phyloP scores from a whole-genome alignment of 2,888 invertebrate genomes.

The Tuberolachnus salignus region DNA sequence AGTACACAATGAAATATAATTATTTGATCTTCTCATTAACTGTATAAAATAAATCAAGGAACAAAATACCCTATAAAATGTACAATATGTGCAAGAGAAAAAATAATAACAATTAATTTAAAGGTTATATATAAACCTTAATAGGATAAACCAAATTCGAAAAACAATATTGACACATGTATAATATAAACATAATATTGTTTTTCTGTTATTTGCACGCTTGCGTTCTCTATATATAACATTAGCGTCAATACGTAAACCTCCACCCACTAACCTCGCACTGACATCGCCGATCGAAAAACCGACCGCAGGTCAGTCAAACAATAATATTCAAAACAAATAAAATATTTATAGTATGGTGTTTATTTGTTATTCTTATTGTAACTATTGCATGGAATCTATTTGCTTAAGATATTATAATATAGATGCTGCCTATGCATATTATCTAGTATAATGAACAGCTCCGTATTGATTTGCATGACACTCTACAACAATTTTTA shows the following conservation, averaged over 20 bases:
- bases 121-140: not conserved
- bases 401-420: not conserved
- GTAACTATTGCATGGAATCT: constrained; percentile 1
- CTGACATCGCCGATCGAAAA: constrained; percentile 60
- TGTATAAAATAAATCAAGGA: not conserved
- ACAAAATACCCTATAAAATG: not conserved
- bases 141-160: constrained; percentile 1
- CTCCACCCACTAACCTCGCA: constrained; percentile 61
- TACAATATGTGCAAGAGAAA: no score
- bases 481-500: not conserved
- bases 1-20: not conserved
- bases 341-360: not conserved
- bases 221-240: constrained; percentile 56
- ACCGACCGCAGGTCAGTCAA: constrained; percentile 59
- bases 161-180: constrained; percentile 46
- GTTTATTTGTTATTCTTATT: constrained; percentile 25
- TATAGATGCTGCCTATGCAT: not conserved
- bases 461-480: constrained; percentile 10
- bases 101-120: no score
- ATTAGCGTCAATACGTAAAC: constrained; percentile 61
- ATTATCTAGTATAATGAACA: not conserved
- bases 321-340: constrained; percentile 4
- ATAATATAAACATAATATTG: constrained; percentile 52
- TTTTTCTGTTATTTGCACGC: constrained; percentile 56
- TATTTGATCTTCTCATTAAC: constrained; percentile 1